Conservation (phyloP, 2,797 vertebrate genomes). For the Lacerta bilineata region DNA sequence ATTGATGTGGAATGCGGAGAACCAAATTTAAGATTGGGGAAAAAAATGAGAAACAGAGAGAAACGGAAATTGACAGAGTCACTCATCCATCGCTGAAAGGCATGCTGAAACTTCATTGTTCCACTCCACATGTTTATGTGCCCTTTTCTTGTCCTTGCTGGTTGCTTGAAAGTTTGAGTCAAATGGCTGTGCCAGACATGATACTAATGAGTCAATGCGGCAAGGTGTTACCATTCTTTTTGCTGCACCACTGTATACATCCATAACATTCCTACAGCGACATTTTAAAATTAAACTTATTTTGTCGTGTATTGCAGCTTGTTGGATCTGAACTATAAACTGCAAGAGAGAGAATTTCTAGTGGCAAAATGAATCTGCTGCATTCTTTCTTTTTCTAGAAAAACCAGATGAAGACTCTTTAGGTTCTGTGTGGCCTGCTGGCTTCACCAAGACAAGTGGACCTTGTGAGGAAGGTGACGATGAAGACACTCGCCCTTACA, state of each 20-base stretch:
- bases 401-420: constrained; percentile 54
- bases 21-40: too few species aligned
- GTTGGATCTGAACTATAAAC: neutral
- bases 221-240: neutral
- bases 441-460: constrained; percentile 66
- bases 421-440: constrained; percentile 40
- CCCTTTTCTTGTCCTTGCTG: neutral
- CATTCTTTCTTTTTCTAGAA: constrained; percentile 58
- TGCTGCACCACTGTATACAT: neutral
- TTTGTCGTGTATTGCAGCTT: neutral
- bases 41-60: too few species aligned
- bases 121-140: neutral
- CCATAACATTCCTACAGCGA: neutral
- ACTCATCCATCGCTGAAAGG: too few species aligned
- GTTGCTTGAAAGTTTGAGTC: neutral
- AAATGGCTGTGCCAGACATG: neutral
- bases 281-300: neutral
- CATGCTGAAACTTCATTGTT: neutral
- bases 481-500: constrained; percentile 82
- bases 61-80: too few species aligned
- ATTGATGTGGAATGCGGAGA: too few species aligned
- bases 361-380: constrained; percentile 15
- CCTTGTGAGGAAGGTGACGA: constrained; percentile 75
- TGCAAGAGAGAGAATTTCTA: neutral
- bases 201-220: neutral